Evolutionary conservation across 2,797 vertebrate species (phyloP), one percentile per base, ranked within the genome.

Genomic region (Limnodromus scolopaceus): DNA sequence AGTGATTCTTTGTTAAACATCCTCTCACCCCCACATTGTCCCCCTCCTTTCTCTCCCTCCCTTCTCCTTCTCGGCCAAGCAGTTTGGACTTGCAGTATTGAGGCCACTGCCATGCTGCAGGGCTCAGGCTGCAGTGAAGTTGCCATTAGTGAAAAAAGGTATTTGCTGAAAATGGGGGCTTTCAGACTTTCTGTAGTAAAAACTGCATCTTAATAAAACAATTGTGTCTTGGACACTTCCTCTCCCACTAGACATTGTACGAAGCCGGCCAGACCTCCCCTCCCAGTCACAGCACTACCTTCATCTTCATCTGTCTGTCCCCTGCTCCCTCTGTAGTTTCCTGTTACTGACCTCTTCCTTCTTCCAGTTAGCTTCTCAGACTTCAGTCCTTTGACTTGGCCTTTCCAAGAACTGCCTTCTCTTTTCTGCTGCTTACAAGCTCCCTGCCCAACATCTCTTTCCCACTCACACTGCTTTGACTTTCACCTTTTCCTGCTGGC

Each of bases 1-100:
- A 98, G 97, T 93, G 97, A 98, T 98, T 98, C 98, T 98, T 98
- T 98, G 98, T 98, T 98, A 98, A 97, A 97, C 93, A 96, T 97
- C 90, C 94, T 94, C 96, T 98, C 97, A 96, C 96, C 95, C 63
- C 91, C 95, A 92, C 89, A 92, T 88, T 2, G 3, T 84, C 89
- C 83, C 84, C 74, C 84, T 95, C 64, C 94, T 92, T 87, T 84
- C 49, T 96, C 70, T 92, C 86, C 94, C 92, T 97, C 96, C 94
- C 71, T 92, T 93, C 87, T 96, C 60, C 88, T 93, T 96, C 91
- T 82, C 93, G 96, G 82, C 96, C 96, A 95, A 92, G 89, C 96
- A 97, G 84, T 95, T 96, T 93, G 83, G 84, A 89, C 92, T 94
- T 96, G 88, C 90, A 96, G 91, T 97, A 90, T 87, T 93, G 89